Percentiles rank a stretch among this genome's conserved stretches.
phyloP scores from a whole-genome alignment of 2,888 invertebrate genomes.

The Drosophila paucipuncta region DNA sequence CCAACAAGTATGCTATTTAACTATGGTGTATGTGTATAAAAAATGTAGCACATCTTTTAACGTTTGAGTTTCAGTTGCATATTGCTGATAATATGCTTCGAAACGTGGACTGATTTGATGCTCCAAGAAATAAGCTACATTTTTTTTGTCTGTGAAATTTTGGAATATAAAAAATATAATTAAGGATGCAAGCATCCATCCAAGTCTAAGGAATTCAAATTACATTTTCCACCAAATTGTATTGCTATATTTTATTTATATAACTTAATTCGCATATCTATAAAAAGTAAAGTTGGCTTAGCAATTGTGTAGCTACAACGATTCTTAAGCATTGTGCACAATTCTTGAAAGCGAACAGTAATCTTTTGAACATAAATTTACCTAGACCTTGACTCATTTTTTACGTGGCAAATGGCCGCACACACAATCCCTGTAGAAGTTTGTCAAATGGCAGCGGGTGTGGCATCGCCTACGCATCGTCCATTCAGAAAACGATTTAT shows the following conservation, averaged over 20 bases:
- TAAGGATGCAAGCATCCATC: not conserved
- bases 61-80: not conserved
- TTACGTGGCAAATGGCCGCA: conserved; percentile 20
- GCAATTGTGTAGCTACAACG: not conserved
- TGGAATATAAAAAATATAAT: not conserved
- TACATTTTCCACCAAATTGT: not conserved
- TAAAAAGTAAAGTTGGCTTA: not conserved
- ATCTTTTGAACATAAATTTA: conserved; percentile 19
- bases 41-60: not conserved
- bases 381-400: conserved; percentile 29
- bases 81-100: not conserved
- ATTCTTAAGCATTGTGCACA: not conserved
- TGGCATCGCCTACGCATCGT: conserved; percentile 35
- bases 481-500: conserved; percentile 68
- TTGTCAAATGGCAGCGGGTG: conserved; percentile 23
- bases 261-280: not conserved
- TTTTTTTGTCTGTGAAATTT: not conserved
- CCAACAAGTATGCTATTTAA: not conserved
- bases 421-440: conserved; percentile 13
- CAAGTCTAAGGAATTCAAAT: not conserved
- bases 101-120: too few species aligned
- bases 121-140: too few species aligned
- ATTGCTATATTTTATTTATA: not conserved
- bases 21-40: not conserved
- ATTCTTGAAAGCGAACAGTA: not conserved